Conservation (phyloP, 2,888 invertebrate species). For the Sphecodes monilicornis region DNA sequence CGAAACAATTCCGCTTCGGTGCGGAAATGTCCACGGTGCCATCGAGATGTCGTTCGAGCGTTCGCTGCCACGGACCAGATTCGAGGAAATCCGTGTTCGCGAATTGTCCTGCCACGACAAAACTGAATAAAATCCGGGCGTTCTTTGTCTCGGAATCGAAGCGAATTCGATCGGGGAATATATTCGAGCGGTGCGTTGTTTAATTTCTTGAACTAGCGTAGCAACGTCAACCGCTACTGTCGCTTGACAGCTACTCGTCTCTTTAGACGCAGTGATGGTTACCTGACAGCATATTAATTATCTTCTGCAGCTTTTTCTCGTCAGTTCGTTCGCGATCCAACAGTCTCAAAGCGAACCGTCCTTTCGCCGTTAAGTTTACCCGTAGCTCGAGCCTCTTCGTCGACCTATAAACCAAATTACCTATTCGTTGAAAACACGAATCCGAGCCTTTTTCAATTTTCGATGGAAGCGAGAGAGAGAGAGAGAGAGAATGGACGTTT, state of each 20-base stretch:
- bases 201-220: background rate
- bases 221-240: conserved; percentile 5
- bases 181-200: conserved; percentile 1
- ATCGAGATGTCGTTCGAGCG: conserved; percentile 2
- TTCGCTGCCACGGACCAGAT: conserved; percentile 15
- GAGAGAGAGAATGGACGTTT: background rate
- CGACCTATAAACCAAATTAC: background rate
- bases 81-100: background rate
- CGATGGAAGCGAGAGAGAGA: background rate
- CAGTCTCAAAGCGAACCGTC: conserved; percentile 23
- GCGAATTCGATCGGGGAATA: background rate
- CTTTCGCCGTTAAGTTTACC: conserved; percentile 6
- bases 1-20: background rate
- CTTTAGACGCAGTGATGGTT: conserved; percentile 32
- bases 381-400: conserved; percentile 4
- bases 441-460: background rate
- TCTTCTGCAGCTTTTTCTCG: conserved; percentile 39
- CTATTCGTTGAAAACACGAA: background rate
- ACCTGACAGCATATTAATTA: conserved; percentile 51
- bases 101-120: background rate
- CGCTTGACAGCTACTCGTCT: conserved; percentile 28
- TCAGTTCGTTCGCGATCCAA: conserved; percentile 37
- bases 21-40: background rate
- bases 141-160: background rate
- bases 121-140: too few relatives aligned